Percentiles rank a stretch among this genome's conserved stretches.
Conservation (phyloP, 2,888 invertebrate species). For the Tetragnatha montana region DNA sequence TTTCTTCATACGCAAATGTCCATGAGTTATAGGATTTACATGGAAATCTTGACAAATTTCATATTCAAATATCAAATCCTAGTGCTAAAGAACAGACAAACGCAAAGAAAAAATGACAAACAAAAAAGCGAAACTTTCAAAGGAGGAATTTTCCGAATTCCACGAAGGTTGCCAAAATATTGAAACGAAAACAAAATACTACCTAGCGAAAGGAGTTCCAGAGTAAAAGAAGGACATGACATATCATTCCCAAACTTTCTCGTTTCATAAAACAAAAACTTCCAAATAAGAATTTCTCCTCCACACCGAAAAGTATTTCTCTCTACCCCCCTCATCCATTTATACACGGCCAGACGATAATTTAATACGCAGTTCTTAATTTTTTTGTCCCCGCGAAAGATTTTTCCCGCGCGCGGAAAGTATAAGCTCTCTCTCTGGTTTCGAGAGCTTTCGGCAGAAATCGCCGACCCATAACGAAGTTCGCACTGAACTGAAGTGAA, state of each 20-base stretch:
- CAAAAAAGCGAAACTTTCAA: background rate
- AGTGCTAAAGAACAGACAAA: background rate
- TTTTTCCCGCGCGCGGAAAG: constrained; percentile 7
- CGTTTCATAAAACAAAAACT: constrained; percentile 37
- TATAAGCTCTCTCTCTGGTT: constrained; percentile 7
- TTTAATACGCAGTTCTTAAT: constrained; percentile 42
- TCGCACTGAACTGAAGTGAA: constrained; percentile 4
- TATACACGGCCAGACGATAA: constrained; percentile 8
- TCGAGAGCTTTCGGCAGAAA: constrained; percentile 9
- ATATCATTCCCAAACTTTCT: constrained; percentile 40
- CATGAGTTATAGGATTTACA: constrained; percentile 15
- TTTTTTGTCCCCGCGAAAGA: constrained; percentile 9
- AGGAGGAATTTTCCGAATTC: constrained; percentile 23
- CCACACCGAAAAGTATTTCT: constrained; percentile 9
- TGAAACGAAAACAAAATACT: constrained; percentile 23
- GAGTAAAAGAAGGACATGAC: constrained; percentile 26
- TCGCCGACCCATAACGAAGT: constrained; percentile 33
- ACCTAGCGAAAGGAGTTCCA: background rate
- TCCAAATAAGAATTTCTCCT: constrained; percentile 29
- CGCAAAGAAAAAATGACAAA: constrained; percentile 1
- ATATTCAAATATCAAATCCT: background rate
- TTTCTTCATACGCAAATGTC: background rate
- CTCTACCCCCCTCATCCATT: background rate
- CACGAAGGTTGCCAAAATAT: constrained; percentile 18
- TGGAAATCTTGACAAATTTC: constrained; percentile 4